These are phyloP conservation scores for Gorilla gorilla DNA, from an alignment of 2,113 vertebrate genomes.

Conservation along the genomic window DNA sequence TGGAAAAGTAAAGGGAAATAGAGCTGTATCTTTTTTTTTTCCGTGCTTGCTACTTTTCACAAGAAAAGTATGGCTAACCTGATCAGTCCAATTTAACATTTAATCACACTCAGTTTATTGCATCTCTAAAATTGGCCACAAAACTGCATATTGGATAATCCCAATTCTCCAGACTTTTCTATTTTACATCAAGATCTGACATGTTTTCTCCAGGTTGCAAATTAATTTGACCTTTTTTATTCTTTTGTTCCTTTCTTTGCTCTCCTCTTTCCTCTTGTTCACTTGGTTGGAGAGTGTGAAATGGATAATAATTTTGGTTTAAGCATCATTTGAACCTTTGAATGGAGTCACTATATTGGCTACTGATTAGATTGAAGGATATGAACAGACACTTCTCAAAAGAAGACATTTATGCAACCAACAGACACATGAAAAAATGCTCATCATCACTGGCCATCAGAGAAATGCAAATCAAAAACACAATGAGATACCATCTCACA, in stretches of 20 bases:
- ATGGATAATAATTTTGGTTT: background rate
- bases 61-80: background rate
- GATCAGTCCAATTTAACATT: background rate
- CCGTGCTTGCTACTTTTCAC: background rate
- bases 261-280: background rate
- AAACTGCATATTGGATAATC: fast-evolving
- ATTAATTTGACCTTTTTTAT: conserved; percentile 14
- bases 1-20: background rate
- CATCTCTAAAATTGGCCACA: background rate
- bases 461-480: too few relatives aligned
- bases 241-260: background rate
- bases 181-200: background rate
- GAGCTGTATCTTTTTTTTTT: background rate
- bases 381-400: too few relatives aligned
- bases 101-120: background rate
- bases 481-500: too few relatives aligned
- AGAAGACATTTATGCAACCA: too few relatives aligned
- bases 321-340: conserved; percentile 30
- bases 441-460: too few relatives aligned
- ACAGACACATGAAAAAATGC: too few relatives aligned
- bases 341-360: background rate
- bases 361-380: background rate
- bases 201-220: conserved; percentile 13
- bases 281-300: background rate
- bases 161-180: background rate